phyloP scores from a whole-genome alignment of 2,888 invertebrate species.

The Drosophila anomelani region DNA sequence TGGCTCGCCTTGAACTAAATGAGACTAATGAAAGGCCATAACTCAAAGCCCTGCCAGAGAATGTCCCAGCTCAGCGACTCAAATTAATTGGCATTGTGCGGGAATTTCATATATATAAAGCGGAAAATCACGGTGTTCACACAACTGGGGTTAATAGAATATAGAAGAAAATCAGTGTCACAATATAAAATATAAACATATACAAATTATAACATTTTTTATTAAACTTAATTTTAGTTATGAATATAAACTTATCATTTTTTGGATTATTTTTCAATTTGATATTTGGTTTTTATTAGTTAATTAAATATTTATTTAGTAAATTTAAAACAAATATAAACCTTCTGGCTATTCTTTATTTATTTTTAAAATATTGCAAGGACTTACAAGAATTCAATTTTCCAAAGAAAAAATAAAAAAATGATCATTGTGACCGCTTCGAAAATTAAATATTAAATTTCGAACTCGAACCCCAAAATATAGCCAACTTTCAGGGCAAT shows the following conservation, averaged over 20 bases:
- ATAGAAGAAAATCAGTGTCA: neutral
- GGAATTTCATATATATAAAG: conserved; percentile 33
- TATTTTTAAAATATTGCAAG: neutral
- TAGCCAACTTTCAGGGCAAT: neutral
- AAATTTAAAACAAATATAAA: too few relatives aligned
- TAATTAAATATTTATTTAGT: too few relatives aligned
- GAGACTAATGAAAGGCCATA: conserved; percentile 47
- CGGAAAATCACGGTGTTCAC: conserved; percentile 7
- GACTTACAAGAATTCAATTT: too few relatives aligned
- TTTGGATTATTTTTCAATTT: neutral
- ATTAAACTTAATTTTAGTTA: too few relatives aligned
- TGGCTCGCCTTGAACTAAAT: conserved; percentile 28
- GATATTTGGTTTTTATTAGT: neutral
- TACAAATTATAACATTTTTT: neutral
- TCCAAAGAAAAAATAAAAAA: neutral
- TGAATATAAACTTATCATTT: neutral
- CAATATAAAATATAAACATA: neutral
- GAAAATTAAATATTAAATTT: neutral
- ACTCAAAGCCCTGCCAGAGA: conserved; percentile 29
- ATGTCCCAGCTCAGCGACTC: conserved; percentile 41
- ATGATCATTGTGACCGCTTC: neutral
- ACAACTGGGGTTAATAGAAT: conserved; percentile 1
- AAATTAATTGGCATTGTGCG: conserved; percentile 51
- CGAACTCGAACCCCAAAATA: neutral
- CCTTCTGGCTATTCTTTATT: neutral